Base-by-base conservation (phyloP, 2,113 vertebrate genomes). In the Montifringilla adamsi region DNA sequence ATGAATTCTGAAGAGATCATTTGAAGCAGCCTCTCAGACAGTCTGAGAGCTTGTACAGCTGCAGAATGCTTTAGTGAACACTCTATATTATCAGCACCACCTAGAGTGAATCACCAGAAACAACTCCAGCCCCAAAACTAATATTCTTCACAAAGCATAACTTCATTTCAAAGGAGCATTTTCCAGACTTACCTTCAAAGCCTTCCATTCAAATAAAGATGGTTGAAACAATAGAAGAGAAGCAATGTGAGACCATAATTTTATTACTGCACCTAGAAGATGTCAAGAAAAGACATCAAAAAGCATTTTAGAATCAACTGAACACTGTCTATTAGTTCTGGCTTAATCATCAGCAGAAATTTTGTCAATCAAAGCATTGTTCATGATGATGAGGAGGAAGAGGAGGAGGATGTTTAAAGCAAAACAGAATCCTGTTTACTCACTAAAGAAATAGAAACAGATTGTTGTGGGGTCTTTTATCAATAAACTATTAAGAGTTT, bases 31-130 rank as follows among this genome's bases (percentile, higher is more conserved):
- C 26, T 46, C 44, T 85, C 52, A 55, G 49, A 43, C 87, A 62
- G 33, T 52, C 39, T 68, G 50, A 27, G 8, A 64, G 35, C 49
- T 76, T 1, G 9, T 10, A 6, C 17, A 31, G 31, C 11, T 84
- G 17, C n/a, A 49, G 52, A 80, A 52, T n/a, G 12, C 28, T 79
- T 30, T 16, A 21, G 30, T 18, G 49, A 35, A 20, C 41, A 19
- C 15, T 41, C 55, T 28, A 15, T 70, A 33, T 87, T 90, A 89
- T 35, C 67, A 96, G 94, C 94, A 76, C 97, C 96, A 96, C 89
- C 97, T 97, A 95, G 84, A 94, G 97, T 31, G 46, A 47, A 73
- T 46, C 64, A 39, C 47, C 23, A 77, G 79, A 62, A 96, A 86
- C 44, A 82, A 23, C 69, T 68, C 18, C 60, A 80, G 44, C 5